Evolutionary conservation across 2,113 vertebrate species (phyloP).

Genomic region (Lepisosteus oculatus): DNA sequence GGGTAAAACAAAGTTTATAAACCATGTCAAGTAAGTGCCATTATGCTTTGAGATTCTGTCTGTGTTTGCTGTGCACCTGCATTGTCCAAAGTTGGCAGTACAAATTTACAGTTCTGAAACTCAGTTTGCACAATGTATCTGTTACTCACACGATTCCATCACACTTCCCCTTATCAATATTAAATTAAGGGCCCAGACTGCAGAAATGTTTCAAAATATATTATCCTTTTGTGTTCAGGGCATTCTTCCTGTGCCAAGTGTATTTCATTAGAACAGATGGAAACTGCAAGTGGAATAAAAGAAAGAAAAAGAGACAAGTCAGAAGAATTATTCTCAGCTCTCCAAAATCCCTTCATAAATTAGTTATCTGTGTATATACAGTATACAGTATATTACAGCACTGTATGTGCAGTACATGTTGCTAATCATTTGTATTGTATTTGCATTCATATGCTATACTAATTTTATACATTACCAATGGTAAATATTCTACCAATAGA

Average conservation of each 20-base stretch:
- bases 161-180: constrained; percentile 58
- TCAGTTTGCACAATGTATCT: constrained; percentile 3
- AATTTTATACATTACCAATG: too few species aligned
- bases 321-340: not conserved
- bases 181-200: constrained; percentile 51
- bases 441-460: too few species aligned
- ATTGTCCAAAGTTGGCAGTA: too few species aligned
- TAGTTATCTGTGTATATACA: too few species aligned
- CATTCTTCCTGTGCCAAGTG: constrained; percentile 59
- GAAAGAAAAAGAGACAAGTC: constrained; percentile 1
- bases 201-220: constrained; percentile 66
- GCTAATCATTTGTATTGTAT: too few species aligned
- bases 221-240: constrained; percentile 56
- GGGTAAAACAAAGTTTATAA: too few species aligned
- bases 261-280: constrained; percentile 64
- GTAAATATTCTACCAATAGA: too few species aligned
- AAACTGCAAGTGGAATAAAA: constrained; percentile 50
- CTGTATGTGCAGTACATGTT: too few species aligned
- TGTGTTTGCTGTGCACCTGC: constrained; percentile 32
- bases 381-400: too few species aligned
- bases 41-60: too few species aligned
- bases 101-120: not conserved
- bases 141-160: constrained; percentile 16
- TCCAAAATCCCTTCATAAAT: too few species aligned
- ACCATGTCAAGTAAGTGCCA: too few species aligned